Evolutionary conservation across 1,140 invertebrate genomes (phyloP).

Genomic region (Penaeus indicus): DNA sequence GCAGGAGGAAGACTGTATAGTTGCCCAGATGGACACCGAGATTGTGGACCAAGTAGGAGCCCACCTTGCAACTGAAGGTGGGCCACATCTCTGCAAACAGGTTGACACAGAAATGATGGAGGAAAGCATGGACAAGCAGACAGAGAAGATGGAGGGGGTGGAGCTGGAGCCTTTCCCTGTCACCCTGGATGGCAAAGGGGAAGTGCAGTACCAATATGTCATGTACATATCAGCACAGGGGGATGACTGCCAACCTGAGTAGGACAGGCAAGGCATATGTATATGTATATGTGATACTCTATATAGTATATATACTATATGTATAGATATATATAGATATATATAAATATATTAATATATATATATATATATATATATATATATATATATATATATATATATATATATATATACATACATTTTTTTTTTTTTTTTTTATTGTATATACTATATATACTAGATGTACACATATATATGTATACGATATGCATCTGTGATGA

Average conservation of each 20-base stretch:
- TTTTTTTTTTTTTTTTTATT: neutral
- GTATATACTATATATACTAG: neutral
- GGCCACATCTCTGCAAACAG: neutral
- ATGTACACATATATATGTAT: neutral
- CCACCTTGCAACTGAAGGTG: neutral
- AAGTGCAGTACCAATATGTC: slow-evolving; percentile 57
- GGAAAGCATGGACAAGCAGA: slow-evolving; percentile 15
- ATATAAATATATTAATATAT: neutral
- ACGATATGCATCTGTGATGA: neutral
- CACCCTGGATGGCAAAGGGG: slow-evolving; percentile 46
- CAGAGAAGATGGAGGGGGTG: slow-evolving; percentile 39
- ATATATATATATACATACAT: slow-evolving; percentile 18
- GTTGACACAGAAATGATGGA: slow-evolving; percentile 24
- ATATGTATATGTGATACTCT: neutral
- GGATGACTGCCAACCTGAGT: slow-evolving; percentile 31
- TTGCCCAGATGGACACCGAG: slow-evolving; percentile 6
- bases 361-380: slow-evolving; percentile 70
- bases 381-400: slow-evolving; percentile 80
- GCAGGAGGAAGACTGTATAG: neutral
- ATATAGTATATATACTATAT: slow-evolving; percentile 71
- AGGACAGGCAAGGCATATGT: neutral
- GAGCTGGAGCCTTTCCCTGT: slow-evolving; percentile 68
- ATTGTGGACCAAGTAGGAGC: slow-evolving; percentile 2
- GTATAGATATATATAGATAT: neutral
- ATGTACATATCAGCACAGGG: slow-evolving; percentile 57